Percentiles rank a stretch among this genome's conserved stretches.
Evolutionary conservation across 1,140 invertebrate genomes (phyloP).

Genomic region (Tetramorium alpestre): DNA sequence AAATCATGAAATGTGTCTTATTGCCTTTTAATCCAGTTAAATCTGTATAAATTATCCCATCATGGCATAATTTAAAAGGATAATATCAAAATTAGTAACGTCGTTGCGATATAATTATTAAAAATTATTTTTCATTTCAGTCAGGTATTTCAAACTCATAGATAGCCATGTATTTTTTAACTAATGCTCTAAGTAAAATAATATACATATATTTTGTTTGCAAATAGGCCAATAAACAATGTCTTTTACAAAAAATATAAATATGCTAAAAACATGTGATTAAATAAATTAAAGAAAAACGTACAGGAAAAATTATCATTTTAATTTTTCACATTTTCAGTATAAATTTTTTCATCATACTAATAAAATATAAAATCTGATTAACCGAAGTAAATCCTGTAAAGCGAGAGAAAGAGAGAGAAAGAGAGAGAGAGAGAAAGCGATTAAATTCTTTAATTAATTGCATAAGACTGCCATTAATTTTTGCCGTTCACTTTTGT

Average conservation of each 20-base stretch:
- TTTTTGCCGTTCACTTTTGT: slow-evolving; percentile 10
- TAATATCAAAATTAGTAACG: background rate
- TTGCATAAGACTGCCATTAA: slow-evolving; percentile 19
- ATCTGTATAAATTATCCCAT: background rate
- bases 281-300: background rate
- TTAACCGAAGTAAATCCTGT: background rate
- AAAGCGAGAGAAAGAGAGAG: background rate
- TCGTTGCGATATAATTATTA: background rate
- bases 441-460: slow-evolving; percentile 22
- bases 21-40: background rate
- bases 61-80: background rate
- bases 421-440: background rate
- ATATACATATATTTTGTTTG: background rate
- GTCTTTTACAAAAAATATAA: background rate
- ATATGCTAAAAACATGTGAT: background rate
- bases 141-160: background rate
- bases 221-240: background rate
- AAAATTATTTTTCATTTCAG: background rate
- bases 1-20: background rate
- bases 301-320: background rate
- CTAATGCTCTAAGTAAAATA: background rate
- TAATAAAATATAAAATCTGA: slow-evolving; percentile 5
- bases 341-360: background rate
- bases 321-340: background rate
- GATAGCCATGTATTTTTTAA: background rate